Evolutionary conservation across 2,888 invertebrate genomes (phyloP).

Genomic region (Trilocha varians): DNA sequence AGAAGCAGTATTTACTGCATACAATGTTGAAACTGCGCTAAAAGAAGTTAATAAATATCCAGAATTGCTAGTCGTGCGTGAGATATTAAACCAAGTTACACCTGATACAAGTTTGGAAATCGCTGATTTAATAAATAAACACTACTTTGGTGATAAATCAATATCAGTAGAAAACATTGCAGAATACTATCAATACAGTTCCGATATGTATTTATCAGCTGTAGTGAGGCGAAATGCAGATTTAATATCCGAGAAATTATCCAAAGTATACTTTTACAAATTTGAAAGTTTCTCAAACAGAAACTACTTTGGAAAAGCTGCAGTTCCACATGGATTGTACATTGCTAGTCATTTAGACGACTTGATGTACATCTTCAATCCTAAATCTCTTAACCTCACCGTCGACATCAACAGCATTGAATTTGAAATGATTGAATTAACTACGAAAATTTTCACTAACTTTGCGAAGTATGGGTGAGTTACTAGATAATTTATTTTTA

Average conservation of each 20-base stretch:
- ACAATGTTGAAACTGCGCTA: not conserved
- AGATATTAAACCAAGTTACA: conserved; percentile 14
- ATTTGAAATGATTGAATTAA: conserved; percentile 27
- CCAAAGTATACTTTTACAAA: conserved; percentile 23
- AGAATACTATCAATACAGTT: conserved; percentile 12
- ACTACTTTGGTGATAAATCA: conserved; percentile 19
- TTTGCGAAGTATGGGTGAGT: conserved; percentile 43
- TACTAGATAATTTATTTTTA: no score
- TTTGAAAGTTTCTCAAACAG: conserved; percentile 27
- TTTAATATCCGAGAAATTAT: conserved; percentile 8
- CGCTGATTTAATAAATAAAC: conserved; percentile 13
- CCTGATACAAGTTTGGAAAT: conserved; percentile 14
- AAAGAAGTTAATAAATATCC: conserved; percentile 2
- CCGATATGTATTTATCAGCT: conserved; percentile 10
- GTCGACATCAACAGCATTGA: conserved; percentile 19
- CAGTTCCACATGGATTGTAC: conserved; percentile 16
- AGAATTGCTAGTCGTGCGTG: conserved; percentile 17
- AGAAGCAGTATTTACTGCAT: conserved; percentile 58
- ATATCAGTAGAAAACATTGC: conserved; percentile 10
- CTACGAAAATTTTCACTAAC: conserved; percentile 31
- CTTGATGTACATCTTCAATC: conserved; percentile 25
- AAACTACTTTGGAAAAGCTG: conserved; percentile 20
- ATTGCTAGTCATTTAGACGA: conserved; percentile 29
- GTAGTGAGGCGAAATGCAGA: conserved; percentile 15
- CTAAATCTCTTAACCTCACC: conserved; percentile 10